Percentiles rank a stretch among this genome's conserved stretches.
phyloP scores from a whole-genome alignment of 2,888 invertebrate genomes.

The Drosophila tanythrix region DNA sequence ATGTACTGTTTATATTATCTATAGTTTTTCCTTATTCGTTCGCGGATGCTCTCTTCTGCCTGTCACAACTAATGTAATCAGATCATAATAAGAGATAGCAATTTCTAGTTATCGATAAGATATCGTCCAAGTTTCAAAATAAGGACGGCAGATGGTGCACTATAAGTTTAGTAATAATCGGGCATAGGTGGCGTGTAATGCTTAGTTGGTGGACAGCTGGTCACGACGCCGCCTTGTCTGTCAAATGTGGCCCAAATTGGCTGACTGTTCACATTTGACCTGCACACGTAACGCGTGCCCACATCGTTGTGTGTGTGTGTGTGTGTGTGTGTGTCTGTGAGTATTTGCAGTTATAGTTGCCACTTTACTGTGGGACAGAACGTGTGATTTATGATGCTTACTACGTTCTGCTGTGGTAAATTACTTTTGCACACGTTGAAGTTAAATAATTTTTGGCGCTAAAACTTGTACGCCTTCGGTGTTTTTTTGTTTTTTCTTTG shows the following conservation, averaged over 20 bases:
- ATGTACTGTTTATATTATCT: too few relatives aligned
- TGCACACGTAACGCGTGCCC: constrained; percentile 71
- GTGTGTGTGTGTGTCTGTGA: constrained; percentile 22
- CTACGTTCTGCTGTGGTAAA: constrained; percentile 66
- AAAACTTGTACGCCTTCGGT: constrained; percentile 49
- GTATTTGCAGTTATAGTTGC: constrained; percentile 60
- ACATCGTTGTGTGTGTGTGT: constrained; percentile 5
- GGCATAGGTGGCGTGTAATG: constrained; percentile 3
- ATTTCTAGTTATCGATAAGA: neutral
- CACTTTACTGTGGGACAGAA: constrained; percentile 51
- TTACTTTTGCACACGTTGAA: constrained; percentile 70
- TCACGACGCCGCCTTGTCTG: constrained; percentile 68
- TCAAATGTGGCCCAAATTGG: constrained; percentile 75
- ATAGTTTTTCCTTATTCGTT: neutral
- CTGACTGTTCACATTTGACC: constrained; percentile 79
- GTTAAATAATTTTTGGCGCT: constrained; percentile 58
- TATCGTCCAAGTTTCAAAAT: constrained; percentile 6
- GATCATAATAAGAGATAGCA: neutral
- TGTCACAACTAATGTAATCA: neutral
- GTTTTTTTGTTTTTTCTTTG: constrained; percentile 24
- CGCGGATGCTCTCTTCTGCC: neutral
- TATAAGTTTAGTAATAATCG: neutral
- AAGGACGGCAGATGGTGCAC: constrained; percentile 4
- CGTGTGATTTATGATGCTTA: constrained; percentile 75
- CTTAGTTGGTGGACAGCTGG: constrained; percentile 43